phyloP scores from a whole-genome alignment of 2,113 vertebrate genomes.

The Semnopithecus entellus region DNA sequence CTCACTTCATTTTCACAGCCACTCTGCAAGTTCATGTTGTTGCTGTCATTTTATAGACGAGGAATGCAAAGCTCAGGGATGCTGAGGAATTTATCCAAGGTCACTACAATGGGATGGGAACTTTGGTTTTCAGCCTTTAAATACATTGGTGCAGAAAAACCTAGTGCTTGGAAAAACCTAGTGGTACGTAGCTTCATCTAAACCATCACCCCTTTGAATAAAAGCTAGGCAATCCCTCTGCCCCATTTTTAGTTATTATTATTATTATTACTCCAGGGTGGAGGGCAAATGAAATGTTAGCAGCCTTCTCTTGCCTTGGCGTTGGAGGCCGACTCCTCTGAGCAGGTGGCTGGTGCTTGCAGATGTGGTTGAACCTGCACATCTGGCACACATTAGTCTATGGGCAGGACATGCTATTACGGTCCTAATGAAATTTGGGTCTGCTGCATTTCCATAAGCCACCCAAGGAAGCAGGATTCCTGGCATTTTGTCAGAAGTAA shows the following conservation, averaged over 20 bases:
- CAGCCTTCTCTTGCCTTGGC: neutral
- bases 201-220: neutral
- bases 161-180: neutral
- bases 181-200: neutral
- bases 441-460: neutral
- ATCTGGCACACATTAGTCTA: constrained; percentile 56
- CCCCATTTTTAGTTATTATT: neutral
- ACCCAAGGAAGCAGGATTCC: constrained; percentile 16
- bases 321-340: neutral
- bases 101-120: neutral
- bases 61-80: neutral
- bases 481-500: constrained; percentile 59
- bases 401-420: constrained; percentile 47
- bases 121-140: neutral
- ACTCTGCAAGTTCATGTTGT: rapidly evolving
- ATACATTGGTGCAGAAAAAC: neutral
- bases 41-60: neutral
- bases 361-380: constrained; percentile 8
- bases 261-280: neutral
- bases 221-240: neutral
- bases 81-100: neutral
- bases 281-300: neutral
- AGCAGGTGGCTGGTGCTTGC: constrained; percentile 58
- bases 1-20: neutral
- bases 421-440: constrained; percentile 64